These are phyloP conservation scores for Tachina fera DNA, from an alignment of 2,888 invertebrate species.

Conservation along the genomic window DNA sequence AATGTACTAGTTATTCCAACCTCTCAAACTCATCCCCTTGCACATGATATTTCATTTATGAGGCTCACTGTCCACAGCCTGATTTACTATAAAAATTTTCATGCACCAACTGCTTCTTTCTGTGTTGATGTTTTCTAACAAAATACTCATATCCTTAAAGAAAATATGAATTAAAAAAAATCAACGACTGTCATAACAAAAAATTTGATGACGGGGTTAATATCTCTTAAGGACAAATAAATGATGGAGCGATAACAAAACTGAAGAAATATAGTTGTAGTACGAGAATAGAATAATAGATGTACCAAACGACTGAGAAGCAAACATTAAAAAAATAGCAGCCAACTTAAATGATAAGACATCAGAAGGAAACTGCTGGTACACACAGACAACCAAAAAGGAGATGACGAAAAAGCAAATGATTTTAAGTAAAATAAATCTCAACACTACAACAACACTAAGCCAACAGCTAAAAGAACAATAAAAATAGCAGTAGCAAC, in stretches of 20 bases:
- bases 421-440: constrained; percentile 29
- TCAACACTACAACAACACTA: background rate
- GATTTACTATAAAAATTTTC: background rate
- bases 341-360: constrained; percentile 14
- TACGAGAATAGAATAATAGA: constrained; percentile 9
- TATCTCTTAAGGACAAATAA: constrained; percentile 58
- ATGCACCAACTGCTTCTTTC: background rate
- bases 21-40: too few relatives aligned
- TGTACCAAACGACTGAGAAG: background rate
- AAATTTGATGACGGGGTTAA: constrained; percentile 58
- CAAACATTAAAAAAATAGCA: constrained; percentile 4
- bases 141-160: background rate
- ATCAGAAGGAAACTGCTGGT: background rate
- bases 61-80: background rate
- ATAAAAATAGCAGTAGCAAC: background rate
- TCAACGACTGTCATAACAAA: constrained; percentile 35
- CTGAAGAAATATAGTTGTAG: constrained; percentile 42
- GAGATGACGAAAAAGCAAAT: constrained; percentile 22
- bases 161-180: constrained; percentile 8
- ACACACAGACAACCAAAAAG: background rate
- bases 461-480: background rate
- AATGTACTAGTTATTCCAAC: too few relatives aligned
- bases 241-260: constrained; percentile 42
- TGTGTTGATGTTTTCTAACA: constrained; percentile 1
- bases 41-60: background rate